Evolutionary conservation across 2,113 vertebrate species (phyloP), one percentile per base, ranked within the genome.

Genomic region (Lepus timidus): DNA sequence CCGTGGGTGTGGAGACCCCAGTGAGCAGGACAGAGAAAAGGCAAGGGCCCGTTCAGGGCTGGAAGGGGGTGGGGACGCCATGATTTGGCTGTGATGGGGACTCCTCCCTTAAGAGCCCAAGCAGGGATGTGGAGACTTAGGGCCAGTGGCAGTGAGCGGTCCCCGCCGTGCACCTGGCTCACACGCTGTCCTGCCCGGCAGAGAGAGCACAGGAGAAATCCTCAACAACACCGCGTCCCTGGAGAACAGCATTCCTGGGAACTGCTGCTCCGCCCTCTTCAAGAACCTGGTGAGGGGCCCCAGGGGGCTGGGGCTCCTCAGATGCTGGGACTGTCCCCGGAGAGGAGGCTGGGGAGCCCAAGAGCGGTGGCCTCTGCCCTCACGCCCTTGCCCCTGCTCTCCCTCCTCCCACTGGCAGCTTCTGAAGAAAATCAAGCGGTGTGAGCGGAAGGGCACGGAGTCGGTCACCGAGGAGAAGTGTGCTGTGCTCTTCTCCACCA

Each of bases 401-500:
- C 36, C 64, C 4, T 87, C 4, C 49, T 33, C 10, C 36, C 55
- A 3, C 23, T 52, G 9, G 1, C 95, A 99, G 99, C 99, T 99
- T 83, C 98, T 99, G 96, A 99, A 99, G 98, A 99, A 99, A 98
- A 99, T 99, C 97, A 99, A 99, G 95, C 98, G 99, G 67, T 99
- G 99, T 0, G 99, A 99, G 95, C 97, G 99, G 94, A 99, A 99
- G 96, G 99, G 99, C 39, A 99, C 99, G 0, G 99, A 99, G 97
- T 99, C 99, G 0, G 99, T 99, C 95, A 99, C 99, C 0, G 99
- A 99, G 96, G 99, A 99, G 98, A 99, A 99, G 92, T 99, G 99
- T 36, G 99, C 99, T 0, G 97, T 99, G 16, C 98, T 99, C 3
- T 99, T 99, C 95, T 99, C 98, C 39, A 97, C 99, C 95, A 99